Percentiles rank a stretch among this genome's conserved stretches.
phyloP scores from a whole-genome alignment of 2,797 vertebrate genomes.

The Crocodylus rhombifer region DNA sequence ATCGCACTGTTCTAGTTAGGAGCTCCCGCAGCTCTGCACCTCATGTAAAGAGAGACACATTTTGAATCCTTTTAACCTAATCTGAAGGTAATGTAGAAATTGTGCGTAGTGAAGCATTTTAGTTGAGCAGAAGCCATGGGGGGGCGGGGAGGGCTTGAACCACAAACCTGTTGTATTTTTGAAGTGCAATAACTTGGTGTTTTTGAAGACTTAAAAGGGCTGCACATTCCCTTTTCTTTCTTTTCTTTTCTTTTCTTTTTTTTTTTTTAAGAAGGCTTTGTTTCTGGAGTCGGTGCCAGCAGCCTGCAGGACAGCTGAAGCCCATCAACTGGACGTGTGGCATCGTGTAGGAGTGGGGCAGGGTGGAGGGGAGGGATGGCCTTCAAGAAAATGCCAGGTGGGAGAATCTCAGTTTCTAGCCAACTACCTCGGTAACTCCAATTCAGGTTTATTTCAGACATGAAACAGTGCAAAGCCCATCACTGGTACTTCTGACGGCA shows the following conservation, averaged over 20 bases:
- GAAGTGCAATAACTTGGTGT: slow-evolving; percentile 85
- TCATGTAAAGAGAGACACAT: slow-evolving; percentile 60
- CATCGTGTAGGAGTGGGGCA: slow-evolving; percentile 14
- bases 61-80: slow-evolving; percentile 30
- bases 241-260: too few relatives aligned
- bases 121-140: slow-evolving; percentile 81
- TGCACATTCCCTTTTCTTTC: slow-evolving; percentile 57
- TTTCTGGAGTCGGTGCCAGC: slow-evolving; percentile 36
- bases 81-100: slow-evolving; percentile 40
- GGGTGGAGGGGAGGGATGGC: slow-evolving; percentile 19
- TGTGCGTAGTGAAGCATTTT: slow-evolving; percentile 55
- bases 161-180: slow-evolving; percentile 79
- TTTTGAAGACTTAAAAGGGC: slow-evolving; percentile 73
- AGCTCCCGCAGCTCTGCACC: slow-evolving; percentile 49
- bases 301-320: slow-evolving; percentile 41
- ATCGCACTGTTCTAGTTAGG: background rate
- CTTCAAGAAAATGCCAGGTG: slow-evolving; percentile 57
- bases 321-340: background rate
- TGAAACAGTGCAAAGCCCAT: slow-evolving; percentile 42
- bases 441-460: slow-evolving; percentile 85
- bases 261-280: slow-evolving; percentile 39
- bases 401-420: slow-evolving; percentile 81
- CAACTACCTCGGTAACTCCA: slow-evolving; percentile 87
- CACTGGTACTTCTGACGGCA: slow-evolving; percentile 15
- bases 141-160: slow-evolving; percentile 69